Evolutionary conservation across 2,888 invertebrate species (phyloP).

Genomic region (Balanococcus diminutus): DNA sequence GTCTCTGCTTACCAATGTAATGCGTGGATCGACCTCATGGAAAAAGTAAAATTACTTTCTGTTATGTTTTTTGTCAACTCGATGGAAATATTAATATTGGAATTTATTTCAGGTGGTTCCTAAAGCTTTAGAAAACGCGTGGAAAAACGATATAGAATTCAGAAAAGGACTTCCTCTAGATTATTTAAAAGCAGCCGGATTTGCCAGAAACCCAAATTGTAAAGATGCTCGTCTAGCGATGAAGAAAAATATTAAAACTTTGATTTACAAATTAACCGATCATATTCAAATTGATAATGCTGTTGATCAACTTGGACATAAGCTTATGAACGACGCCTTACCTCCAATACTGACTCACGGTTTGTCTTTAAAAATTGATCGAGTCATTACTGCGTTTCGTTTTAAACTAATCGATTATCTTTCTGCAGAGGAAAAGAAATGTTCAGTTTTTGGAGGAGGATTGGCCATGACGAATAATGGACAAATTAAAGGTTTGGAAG

Average conservation of each 20-base stretch:
- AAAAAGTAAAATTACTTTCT: constrained; percentile 67
- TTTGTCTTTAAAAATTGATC: constrained; percentile 56
- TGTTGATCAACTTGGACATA: constrained; percentile 84
- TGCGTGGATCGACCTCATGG: constrained; percentile 86
- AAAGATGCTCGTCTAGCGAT: constrained; percentile 21
- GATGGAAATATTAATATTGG: background rate
- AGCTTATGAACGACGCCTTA: constrained; percentile 83
- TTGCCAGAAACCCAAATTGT: constrained; percentile 65
- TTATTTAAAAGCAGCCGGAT: constrained; percentile 76
- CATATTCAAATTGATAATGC: constrained; percentile 76
- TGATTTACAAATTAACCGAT: constrained; percentile 68
- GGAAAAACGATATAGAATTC: constrained; percentile 72
- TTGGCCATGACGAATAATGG: constrained; percentile 48
- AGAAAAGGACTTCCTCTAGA: constrained; percentile 80
- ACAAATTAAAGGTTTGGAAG: background rate
- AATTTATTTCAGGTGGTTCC: constrained; percentile 68
- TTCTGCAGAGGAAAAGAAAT: constrained; percentile 47
- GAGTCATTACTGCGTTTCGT: background rate
- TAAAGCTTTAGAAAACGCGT: constrained; percentile 74
- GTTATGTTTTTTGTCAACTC: background rate
- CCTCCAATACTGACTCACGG: constrained; percentile 76
- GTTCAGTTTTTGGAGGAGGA: constrained; percentile 48
- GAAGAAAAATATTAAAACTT: constrained; percentile 61
- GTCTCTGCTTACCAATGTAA: constrained; percentile 90
- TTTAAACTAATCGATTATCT: background rate